Evolutionary conservation across 92 coral and sea anemone species (phyloP).

Genomic region (Anthopleura xanthogrammica): DNA sequence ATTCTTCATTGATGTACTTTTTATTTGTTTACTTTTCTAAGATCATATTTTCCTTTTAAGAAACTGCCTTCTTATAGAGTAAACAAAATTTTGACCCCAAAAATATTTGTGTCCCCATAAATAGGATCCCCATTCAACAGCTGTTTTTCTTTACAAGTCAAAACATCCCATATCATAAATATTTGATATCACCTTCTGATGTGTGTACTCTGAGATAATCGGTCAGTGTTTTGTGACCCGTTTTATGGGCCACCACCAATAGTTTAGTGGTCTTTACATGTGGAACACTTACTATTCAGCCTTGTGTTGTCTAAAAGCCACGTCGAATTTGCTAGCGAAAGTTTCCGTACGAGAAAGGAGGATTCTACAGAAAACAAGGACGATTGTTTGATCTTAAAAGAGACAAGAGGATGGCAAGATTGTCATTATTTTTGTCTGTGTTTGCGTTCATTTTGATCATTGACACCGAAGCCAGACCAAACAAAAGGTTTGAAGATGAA

Average conservation of each 20-base stretch:
- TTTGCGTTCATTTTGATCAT: conserved; percentile 3
- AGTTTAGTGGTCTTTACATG: conserved; percentile 24
- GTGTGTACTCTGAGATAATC: conserved; percentile 9
- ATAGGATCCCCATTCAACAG: not conserved
- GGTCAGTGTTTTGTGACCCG: conserved; percentile 25
- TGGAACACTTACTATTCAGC: not conserved
- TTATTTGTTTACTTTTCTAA: too few species aligned
- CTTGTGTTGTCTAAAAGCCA: conserved; percentile 13
- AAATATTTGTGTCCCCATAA: not conserved
- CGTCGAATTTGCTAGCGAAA: conserved; percentile 4
- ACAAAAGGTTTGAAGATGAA: conserved; percentile 16
- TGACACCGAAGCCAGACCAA: conserved; percentile 21
- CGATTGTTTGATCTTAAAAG: not conserved
- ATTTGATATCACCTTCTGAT: not conserved
- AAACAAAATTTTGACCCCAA: not conserved
- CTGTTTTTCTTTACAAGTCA: not conserved
- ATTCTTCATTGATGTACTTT: too few species aligned
- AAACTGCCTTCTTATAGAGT: too few species aligned
- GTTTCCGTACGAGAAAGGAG: not conserved
- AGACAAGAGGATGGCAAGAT: conserved; percentile 3
- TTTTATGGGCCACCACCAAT: conserved; percentile 18
- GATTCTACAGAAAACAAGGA: not conserved
- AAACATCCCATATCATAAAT: conserved; percentile 22
- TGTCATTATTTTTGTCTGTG: conserved; percentile 19
- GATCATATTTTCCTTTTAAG: too few species aligned